Base-by-base conservation (phyloP, 2,888 invertebrate genomes). In the Cerceris rybyensis region DNA sequence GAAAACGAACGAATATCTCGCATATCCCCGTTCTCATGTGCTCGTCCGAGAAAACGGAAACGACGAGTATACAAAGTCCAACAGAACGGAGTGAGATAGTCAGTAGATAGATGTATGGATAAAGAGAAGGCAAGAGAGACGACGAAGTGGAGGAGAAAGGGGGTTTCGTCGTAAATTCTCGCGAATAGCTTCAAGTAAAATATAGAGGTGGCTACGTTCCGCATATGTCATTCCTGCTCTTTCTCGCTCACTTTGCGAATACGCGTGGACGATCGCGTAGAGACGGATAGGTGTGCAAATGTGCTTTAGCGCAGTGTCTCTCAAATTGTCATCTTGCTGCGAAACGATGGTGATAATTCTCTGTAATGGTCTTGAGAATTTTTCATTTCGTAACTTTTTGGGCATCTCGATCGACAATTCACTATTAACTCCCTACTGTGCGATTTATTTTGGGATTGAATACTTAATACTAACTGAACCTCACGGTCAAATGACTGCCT, bases 211-310 rank as follows among this genome's bases (percentile, higher is more conserved):
- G 90, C 87, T 87, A 87, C 86, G 87, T 88, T 91, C 87, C 91
- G 91, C 91, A 91, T 91, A 91, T 91, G 91, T 91, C 91, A 89
- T 91, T 88, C 88, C 78, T 86, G 89, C 86, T 87, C 88, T 90
- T 87, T 85, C 86, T 83, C 88, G 85, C 87, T 79, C 79, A 67
- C 78, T 75, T 81, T 78, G 70, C 78, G 70, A 69, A 59, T 67
- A 73, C 77, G 81, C 81, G 80, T 70, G 60, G 69, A 61, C 75
- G 78, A 61, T 80, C 77, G 58, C 87, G 80, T 80, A 83, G 74
- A 52, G 69, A 82, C 78, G 57, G 70, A 78, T 79, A 77, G 79
- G 66, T 74, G 63, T 66, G 67, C 42, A 59, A 54, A 74, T 70
- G 74, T 70, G 66, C 70, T 79, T 70, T 57, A 70, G 65, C 14